Evolutionary conservation across 2,888 invertebrate genomes (phyloP), one percentile per base, ranked within the genome.

Genomic region (Leptopilina syphax): DNA sequence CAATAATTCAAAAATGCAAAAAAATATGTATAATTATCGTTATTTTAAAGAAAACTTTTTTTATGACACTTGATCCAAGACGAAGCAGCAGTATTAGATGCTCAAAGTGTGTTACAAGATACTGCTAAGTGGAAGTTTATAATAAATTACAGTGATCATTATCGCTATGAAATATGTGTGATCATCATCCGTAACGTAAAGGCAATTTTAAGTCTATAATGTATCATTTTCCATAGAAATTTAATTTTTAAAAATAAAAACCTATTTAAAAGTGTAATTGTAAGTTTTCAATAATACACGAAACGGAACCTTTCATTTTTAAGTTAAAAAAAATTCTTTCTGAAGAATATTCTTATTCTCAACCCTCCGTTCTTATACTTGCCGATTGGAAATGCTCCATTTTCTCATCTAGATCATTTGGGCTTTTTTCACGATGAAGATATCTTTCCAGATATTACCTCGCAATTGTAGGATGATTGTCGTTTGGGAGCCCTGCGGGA

Each of bases 401-500:
- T 83, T 82, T 83, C 81, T 79, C 83, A 77, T 82, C 82, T 83
- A 34, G 57, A 73, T 73, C 73, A 73, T 77, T 60, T 79, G 66
- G 77, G 66, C 68, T 81, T 73, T 65, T 78, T 63, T 77, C 84
- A 79, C 81, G 84, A 91, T 91, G 91, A 90, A 92, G 92, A 91
- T 88, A 87, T 92, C 90, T 91, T 89, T 87, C 86, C 89, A 88
- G 86, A 89, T 90, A 92, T 91, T 91, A 91, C 89, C 90, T 88
- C 88, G 88, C 90, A 91, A 91, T 91, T 88, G 89, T 87, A 83
- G 90, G 88, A 88, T 90, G 91, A 92, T 91, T 91, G 92, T 90
- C 90, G 89, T 89, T 88, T 86, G 88, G 86, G 85, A 90, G 89
- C 92, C 92, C 92, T 90, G 91, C 92, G 91, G 92, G 92, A 91